Conservation (phyloP, 1,140 invertebrate genomes). For the Dolichoris vasculosae region DNA sequence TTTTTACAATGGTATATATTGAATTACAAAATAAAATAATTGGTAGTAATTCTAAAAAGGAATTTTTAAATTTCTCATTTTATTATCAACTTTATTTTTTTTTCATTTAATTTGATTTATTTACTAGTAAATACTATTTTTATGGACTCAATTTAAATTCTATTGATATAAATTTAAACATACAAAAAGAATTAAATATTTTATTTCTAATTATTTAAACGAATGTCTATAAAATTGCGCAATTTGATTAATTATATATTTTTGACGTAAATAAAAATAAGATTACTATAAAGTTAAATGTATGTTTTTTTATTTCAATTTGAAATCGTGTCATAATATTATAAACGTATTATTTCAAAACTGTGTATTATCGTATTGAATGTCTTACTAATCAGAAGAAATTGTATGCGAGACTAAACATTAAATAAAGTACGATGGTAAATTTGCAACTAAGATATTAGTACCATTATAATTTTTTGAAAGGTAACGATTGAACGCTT, state of each 20-base stretch:
- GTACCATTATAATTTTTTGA: neutral
- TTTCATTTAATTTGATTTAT: too few relatives aligned
- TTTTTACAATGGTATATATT: too few relatives aligned
- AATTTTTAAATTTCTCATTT: too few relatives aligned
- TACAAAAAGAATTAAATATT: neutral
- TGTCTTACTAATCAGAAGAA: neutral
- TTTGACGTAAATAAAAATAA: neutral
- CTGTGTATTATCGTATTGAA: neutral
- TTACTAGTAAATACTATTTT: too few relatives aligned
- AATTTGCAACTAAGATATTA: conserved; percentile 1
- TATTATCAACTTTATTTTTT: too few relatives aligned
- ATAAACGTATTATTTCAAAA: neutral
- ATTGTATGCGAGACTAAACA: neutral
- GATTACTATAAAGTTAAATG: neutral
- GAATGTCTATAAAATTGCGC: neutral
- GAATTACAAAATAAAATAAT: too few relatives aligned
- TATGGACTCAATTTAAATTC: neutral
- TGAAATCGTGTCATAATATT: too few relatives aligned
- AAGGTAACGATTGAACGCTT: neutral
- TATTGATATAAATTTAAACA: neutral
- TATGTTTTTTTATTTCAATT: neutral
- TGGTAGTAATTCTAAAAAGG: too few relatives aligned
- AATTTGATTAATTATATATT: neutral
- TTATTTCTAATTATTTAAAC: neutral
- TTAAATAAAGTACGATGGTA: neutral